Percentiles rank a stretch among this genome's conserved stretches.
Conservation (phyloP, 1,140 invertebrate species). For the Trichomalopsis sarcophagae region DNA sequence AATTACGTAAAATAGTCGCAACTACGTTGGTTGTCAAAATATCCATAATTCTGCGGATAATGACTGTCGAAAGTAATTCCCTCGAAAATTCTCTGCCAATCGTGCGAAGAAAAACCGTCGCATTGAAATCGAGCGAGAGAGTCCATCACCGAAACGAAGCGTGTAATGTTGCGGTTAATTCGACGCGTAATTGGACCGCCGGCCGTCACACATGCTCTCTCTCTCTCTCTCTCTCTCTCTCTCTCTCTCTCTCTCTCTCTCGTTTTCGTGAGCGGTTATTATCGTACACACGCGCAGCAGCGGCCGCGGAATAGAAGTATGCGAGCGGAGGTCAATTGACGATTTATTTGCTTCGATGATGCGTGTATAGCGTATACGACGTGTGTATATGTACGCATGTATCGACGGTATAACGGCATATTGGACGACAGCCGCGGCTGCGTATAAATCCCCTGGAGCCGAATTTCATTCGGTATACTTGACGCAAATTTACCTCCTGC, state of each 20-base stretch:
- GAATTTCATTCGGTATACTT: not conserved
- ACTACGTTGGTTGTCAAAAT: no score
- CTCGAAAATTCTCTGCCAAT: not conserved
- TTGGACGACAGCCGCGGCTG: not conserved
- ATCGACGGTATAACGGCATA: not conserved
- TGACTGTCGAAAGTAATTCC: no score
- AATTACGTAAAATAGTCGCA: no score
- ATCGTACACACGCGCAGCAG: not conserved
- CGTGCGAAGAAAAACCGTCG: slow-evolving; percentile 32
- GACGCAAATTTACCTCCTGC: not conserved
- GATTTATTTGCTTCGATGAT: not conserved
- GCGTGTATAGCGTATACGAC: no score
- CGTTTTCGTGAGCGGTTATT: not conserved
- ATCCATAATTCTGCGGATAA: no score
- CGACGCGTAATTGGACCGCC: not conserved
- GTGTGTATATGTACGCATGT: not conserved
- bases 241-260: not conserved
- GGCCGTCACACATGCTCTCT: not conserved
- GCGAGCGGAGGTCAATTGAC: slow-evolving; percentile 11
- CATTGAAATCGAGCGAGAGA: slow-evolving; percentile 45
- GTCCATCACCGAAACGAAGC: slow-evolving; percentile 14
- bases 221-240: not conserved
- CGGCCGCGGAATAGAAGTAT: not conserved
- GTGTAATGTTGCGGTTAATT: slow-evolving; percentile 32
- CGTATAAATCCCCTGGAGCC: not conserved